Percentiles rank a stretch among this genome's conserved stretches.
Conservation (phyloP, 2,888 invertebrate genomes). For the Blastobasis lacticolella region DNA sequence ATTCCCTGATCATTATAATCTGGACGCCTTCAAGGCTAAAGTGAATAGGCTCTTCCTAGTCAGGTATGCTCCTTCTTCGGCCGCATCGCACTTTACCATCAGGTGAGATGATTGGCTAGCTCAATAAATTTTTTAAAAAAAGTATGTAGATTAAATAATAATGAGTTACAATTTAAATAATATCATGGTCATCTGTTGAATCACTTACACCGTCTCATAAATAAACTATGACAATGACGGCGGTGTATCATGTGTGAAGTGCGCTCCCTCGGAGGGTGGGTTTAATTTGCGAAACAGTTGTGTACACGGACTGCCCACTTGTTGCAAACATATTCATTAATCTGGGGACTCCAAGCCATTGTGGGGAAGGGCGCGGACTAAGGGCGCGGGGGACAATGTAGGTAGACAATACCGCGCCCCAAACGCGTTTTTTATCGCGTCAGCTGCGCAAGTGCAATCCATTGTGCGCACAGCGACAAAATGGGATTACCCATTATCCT, state of each 20-base stretch:
- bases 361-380: slow-evolving; percentile 1
- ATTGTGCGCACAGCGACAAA: slow-evolving; percentile 40
- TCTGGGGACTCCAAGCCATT: slow-evolving; percentile 12
- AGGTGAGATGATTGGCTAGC: too few relatives aligned
- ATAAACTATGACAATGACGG: too few relatives aligned
- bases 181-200: too few relatives aligned
- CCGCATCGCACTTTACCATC: too few relatives aligned
- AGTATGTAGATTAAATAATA: too few relatives aligned
- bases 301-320: slow-evolving; percentile 30
- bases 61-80: too few relatives aligned
- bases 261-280: background rate
- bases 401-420: slow-evolving; percentile 5
- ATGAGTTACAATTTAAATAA: too few relatives aligned
- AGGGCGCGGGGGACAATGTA: background rate
- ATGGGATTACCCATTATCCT: slow-evolving; percentile 38
- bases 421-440: slow-evolving; percentile 46
- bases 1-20: too few relatives aligned
- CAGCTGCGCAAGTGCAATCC: slow-evolving; percentile 64
- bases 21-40: too few relatives aligned
- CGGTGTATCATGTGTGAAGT: background rate
- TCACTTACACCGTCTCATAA: too few relatives aligned
- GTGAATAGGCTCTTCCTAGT: too few relatives aligned
- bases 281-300: slow-evolving; percentile 13
- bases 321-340: slow-evolving; percentile 31
- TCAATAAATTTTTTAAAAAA: too few relatives aligned